These are phyloP conservation scores for Piezodorus guildinii DNA, from an alignment of 1,140 invertebrate species.

Conservation along the genomic window DNA sequence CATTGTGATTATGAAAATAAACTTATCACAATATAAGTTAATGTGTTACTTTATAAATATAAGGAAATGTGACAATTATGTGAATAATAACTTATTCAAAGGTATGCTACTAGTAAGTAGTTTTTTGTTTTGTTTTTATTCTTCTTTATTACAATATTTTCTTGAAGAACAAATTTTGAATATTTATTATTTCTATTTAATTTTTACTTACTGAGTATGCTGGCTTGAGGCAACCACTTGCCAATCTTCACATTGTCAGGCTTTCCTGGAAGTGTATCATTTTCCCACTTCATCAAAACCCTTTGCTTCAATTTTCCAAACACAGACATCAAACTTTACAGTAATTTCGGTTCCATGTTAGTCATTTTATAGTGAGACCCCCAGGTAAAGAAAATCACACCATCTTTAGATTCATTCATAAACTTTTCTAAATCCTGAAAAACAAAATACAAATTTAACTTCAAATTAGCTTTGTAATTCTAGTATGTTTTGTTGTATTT, in stretches of 20 bases:
- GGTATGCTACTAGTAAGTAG: too few relatives aligned
- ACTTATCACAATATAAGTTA: too few relatives aligned
- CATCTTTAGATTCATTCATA: slow-evolving; percentile 6
- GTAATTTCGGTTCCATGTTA: background rate
- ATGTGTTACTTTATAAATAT: too few relatives aligned
- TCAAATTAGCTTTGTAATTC: too few relatives aligned
- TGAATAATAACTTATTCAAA: too few relatives aligned
- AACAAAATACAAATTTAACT: background rate
- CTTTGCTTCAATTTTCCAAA: background rate
- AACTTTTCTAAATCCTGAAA: slow-evolving; percentile 1
- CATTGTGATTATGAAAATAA: too few relatives aligned
- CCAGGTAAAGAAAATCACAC: background rate
- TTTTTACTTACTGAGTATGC: slow-evolving; percentile 5
- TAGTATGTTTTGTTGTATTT: too few relatives aligned
- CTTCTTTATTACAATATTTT: too few relatives aligned
- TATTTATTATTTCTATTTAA: too few relatives aligned
- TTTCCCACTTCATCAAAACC: slow-evolving; percentile 2
- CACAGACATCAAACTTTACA: background rate
- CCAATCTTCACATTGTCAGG: background rate
- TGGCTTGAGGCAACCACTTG: slow-evolving; percentile 4
- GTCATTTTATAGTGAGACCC: background rate
- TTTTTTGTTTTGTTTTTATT: too few relatives aligned
- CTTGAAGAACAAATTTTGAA: too few relatives aligned
- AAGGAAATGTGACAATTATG: too few relatives aligned
- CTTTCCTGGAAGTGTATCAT: slow-evolving; percentile 4